Percentiles rank a stretch among this genome's conserved stretches.
phyloP scores from a whole-genome alignment of 1,140 invertebrate genomes.

The Caerostris darwini region DNA sequence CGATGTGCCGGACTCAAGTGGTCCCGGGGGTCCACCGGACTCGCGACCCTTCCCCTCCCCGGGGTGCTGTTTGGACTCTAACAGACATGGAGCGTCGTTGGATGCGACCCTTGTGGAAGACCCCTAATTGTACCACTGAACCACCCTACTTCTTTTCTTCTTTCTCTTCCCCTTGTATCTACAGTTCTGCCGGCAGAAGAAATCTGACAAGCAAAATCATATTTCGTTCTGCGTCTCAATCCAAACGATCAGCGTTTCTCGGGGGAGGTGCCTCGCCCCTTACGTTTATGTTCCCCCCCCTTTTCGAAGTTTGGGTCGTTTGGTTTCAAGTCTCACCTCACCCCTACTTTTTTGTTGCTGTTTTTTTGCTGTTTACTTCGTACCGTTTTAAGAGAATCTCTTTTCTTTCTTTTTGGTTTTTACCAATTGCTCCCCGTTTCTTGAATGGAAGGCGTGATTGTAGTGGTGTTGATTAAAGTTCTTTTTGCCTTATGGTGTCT shows the following conservation, averaged over 20 bases:
- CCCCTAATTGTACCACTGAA: slow-evolving; percentile 72
- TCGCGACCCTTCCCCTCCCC: background rate
- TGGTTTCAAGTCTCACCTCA: background rate
- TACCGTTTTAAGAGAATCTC: background rate
- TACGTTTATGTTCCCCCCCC: background rate
- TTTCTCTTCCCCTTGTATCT: background rate
- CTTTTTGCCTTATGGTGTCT: background rate
- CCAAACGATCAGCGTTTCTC: background rate
- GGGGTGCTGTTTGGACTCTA: slow-evolving; percentile 62
- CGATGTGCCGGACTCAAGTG: slow-evolving; percentile 75
- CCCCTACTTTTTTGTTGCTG: background rate
- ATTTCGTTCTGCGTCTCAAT: slow-evolving; percentile 67
- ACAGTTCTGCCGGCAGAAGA: slow-evolving; percentile 8
- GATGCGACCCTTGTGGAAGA: slow-evolving; percentile 71
- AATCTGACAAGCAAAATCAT: slow-evolving; percentile 75
- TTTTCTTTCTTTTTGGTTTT: background rate
- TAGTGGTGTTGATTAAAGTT: slow-evolving; percentile 8
- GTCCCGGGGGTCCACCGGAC: slow-evolving; percentile 56
- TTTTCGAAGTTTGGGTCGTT: slow-evolving; percentile 34
- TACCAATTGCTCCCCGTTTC: background rate
- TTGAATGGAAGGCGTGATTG: slow-evolving; percentile 17
- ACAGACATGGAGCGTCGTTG: slow-evolving; percentile 52
- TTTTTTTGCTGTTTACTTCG: background rate
- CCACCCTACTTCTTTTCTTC: slow-evolving; percentile 11
- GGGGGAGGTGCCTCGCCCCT: background rate